phyloP scores from a whole-genome alignment of 2,888 invertebrate species.

The Eupeodes luniger region DNA sequence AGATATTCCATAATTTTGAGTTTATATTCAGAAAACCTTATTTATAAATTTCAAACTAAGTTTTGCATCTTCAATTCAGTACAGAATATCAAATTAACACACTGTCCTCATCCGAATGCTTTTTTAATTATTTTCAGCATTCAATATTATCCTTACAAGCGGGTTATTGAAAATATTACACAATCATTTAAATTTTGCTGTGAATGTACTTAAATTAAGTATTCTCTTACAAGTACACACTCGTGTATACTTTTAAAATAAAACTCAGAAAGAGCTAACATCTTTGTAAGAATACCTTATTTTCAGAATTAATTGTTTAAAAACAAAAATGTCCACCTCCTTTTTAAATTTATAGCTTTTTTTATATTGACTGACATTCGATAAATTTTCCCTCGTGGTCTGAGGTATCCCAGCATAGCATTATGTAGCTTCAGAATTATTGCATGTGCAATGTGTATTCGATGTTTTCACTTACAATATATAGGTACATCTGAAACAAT shows the following conservation, averaged over 20 bases:
- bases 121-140: too few species aligned
- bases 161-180: too few species aligned
- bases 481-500: background rate
- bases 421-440: conserved; percentile 48
- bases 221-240: background rate
- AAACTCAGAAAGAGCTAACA: background rate
- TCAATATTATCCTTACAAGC: too few species aligned
- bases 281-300: too few species aligned
- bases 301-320: background rate
- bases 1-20: too few species aligned
- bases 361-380: conserved; percentile 67
- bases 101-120: too few species aligned
- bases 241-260: background rate
- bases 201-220: background rate
- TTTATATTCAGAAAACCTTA: too few species aligned
- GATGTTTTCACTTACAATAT: conserved; percentile 5
- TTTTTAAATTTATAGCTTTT: conserved; percentile 50
- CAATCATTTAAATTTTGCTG: background rate
- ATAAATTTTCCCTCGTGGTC: conserved; percentile 59
- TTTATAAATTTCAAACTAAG: too few species aligned
- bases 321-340: conserved; percentile 52
- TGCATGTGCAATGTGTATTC: conserved; percentile 24
- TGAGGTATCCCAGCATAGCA: conserved; percentile 24
- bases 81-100: too few species aligned
- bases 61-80: too few species aligned